Evolutionary conservation across 2,113 vertebrate genomes (phyloP).

Genomic region (Dunckerocampus dactyliophorus): DNA sequence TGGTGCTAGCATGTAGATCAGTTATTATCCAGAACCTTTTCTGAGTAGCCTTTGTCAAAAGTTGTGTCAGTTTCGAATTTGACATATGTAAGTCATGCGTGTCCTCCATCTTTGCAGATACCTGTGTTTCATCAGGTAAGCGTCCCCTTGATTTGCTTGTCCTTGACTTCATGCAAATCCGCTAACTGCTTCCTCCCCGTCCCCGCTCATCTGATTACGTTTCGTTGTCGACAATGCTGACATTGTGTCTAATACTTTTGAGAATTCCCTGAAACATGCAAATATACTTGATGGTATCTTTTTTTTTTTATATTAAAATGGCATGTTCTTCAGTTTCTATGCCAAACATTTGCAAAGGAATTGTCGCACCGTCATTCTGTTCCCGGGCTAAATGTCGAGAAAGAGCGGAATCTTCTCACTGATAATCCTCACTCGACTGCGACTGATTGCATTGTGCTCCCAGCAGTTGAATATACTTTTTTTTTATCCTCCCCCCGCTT

Average conservation of each 20-base stretch:
- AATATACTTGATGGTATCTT: conserved; percentile 26
- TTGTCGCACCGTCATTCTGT: conserved; percentile 24
- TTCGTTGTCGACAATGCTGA: conserved; percentile 12
- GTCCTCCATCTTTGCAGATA: too few relatives aligned
- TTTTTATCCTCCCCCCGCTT: conserved; percentile 6
- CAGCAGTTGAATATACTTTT: conserved; percentile 66
- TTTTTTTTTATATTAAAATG: not conserved
- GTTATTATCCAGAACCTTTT: too few relatives aligned
- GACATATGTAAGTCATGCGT: too few relatives aligned
- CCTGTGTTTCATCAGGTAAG: too few relatives aligned
- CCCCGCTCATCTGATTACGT: conserved; percentile 19
- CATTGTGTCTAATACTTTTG: conserved; percentile 9
- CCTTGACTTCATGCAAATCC: conserved; percentile 64
- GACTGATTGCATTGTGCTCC: conserved; percentile 70
- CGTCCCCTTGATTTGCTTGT: conserved; percentile 43
- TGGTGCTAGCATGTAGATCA: too few relatives aligned
- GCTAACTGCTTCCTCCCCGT: conserved; percentile 50
- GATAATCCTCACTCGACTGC: conserved; percentile 60
- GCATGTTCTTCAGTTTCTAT: not conserved
- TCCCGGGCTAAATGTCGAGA: conserved; percentile 24
- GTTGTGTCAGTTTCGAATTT: too few relatives aligned
- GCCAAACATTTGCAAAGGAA: conserved; percentile 33
- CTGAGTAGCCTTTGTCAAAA: too few relatives aligned
- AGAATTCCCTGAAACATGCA: conserved; percentile 4
- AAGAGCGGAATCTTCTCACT: conserved; percentile 41